phyloP scores from a whole-genome alignment of 2,113 vertebrate species.

The Saiga tatarica region DNA sequence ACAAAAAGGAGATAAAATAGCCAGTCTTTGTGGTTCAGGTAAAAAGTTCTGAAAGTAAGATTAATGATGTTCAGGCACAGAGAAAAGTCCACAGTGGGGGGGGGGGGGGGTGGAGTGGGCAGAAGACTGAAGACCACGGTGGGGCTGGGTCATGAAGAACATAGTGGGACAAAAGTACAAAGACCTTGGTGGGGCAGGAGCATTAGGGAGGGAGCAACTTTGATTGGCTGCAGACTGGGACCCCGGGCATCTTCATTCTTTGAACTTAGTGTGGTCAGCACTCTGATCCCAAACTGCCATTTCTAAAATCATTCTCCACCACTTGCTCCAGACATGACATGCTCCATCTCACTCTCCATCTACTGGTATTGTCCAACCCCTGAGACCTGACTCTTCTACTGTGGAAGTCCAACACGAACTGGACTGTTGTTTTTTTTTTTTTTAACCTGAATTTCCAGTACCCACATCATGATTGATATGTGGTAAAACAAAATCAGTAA shows the following conservation, averaged over 20 bases:
- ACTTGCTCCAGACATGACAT: fast-evolving
- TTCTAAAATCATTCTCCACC: background rate
- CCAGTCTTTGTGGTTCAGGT: background rate
- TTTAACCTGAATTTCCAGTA: background rate
- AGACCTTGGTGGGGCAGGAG: background rate
- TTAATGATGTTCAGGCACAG: fast-evolving
- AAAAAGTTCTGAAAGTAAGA: background rate
- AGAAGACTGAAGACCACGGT: fast-evolving
- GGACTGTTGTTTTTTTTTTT: fast-evolving
- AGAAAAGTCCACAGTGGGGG: fast-evolving
- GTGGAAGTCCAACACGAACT: fast-evolving
- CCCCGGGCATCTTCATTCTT: background rate
- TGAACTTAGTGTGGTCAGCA: fast-evolving
- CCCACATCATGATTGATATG: fast-evolving
- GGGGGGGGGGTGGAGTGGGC: too few relatives aligned
- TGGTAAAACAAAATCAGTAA: fast-evolving
- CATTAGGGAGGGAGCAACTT: background rate
- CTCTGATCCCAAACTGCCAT: background rate
- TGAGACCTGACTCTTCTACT: fast-evolving
- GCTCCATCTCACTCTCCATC: too few relatives aligned
- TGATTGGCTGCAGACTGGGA: background rate
- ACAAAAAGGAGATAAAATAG: fast-evolving
- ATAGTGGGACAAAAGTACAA: background rate
- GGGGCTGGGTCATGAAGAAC: fast-evolving
- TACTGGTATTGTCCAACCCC: fast-evolving